These are phyloP conservation scores for Lithophane semibrunnea DNA, from an alignment of 2,888 invertebrate genomes.

Conservation along the genomic window DNA sequence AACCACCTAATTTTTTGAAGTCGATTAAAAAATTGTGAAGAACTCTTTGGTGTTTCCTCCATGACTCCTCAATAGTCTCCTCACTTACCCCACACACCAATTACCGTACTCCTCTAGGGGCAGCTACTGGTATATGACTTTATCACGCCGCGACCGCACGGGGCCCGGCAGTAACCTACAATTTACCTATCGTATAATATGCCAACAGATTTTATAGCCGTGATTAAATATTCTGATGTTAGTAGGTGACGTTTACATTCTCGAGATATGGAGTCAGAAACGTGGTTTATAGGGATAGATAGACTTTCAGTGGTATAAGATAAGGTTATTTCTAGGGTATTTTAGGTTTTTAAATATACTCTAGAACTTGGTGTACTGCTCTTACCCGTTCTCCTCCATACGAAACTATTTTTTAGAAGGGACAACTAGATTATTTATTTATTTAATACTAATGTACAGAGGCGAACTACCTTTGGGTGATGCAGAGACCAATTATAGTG, in stretches of 20 bases:
- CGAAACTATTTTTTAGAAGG: neutral
- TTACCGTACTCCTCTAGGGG: conserved; percentile 46
- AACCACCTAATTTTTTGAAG: too few species aligned
- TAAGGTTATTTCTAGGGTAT: neutral
- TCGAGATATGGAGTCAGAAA: conserved; percentile 27
- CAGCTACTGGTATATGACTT: conserved; percentile 55
- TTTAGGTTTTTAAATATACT: neutral
- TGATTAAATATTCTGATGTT: conserved; percentile 52
- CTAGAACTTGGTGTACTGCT: neutral
- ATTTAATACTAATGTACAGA: too few species aligned
- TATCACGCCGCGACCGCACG: conserved; percentile 44
- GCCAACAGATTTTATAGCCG: conserved; percentile 56
- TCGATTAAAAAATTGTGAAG: too few species aligned
- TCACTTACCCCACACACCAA: conserved; percentile 42
- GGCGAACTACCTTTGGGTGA: too few species aligned
- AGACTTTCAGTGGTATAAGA: neutral
- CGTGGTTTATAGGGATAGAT: conserved; percentile 16
- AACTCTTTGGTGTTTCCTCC: too few species aligned
- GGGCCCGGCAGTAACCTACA: conserved; percentile 44
- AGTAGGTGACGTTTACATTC: conserved; percentile 33
- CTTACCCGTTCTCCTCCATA: neutral
- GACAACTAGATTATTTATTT: neutral
- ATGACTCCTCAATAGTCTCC: neutral
- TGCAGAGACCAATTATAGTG: too few species aligned
- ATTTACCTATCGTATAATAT: conserved; percentile 61